Evolutionary conservation across 2,888 invertebrate species (phyloP), one percentile per base, ranked within the genome.

Genomic region (Apamea crenata): DNA sequence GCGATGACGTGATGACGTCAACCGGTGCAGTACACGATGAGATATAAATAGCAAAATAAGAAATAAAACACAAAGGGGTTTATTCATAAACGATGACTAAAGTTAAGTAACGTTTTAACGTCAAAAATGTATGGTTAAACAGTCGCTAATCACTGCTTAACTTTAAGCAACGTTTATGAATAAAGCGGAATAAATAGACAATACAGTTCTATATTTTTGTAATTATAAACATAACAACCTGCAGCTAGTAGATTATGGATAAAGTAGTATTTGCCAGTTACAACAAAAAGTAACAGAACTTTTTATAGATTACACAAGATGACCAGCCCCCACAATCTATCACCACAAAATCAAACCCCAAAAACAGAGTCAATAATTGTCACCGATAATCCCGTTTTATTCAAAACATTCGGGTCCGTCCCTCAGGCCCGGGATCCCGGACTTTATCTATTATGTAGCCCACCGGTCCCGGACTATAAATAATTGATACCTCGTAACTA

Each of bases 401-500:
- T 79, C 87, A 70, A 80, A 78, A 81, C 80, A 78, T 80, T 86
- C 32, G 80, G 77, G 87, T 69, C 66, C 71, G 79, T 82, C 88
- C 84, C 88, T 68, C 32, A 80, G 81, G 87, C 53, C 80, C 83
- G 74, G 77, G 72, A 66, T 69, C 70, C 78, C 77, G 82, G 88
- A 82, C 82, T 89, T 87, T 88, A 90, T 89, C 83, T 90, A 90
- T 90, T 90, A 89, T 89, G 84, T 89, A 84, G 80, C 77, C 69
- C 78, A 78, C 81, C 74, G 74, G 85, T 80, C 87, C 86, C 84
- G 80, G 80, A 81, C 85, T 87, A 91, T 94, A 93, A 94, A 94
- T 95, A 95, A 95, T 94, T 93, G 93, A 94, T 93, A 91, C 89
- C 91, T 89, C 88, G 91, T 91, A 91, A 92, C 94, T 94, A 94